These are phyloP conservation scores for Octonoba sinensis DNA, from an alignment of 2,888 invertebrate species.

Conservation along the genomic window DNA sequence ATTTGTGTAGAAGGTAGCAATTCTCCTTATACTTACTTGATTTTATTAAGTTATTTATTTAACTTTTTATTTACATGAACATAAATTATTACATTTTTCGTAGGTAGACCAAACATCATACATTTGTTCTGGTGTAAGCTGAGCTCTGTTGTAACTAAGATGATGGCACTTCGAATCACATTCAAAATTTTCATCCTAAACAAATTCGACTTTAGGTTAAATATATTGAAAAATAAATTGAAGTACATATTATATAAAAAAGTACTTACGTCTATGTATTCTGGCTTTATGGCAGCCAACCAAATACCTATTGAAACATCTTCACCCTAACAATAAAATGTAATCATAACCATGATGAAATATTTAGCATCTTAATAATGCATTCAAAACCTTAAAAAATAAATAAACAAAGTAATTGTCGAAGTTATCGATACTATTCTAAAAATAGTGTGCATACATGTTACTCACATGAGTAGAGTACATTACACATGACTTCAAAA, in stretches of 20 bases:
- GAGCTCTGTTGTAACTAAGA: constrained; percentile 55
- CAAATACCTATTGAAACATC: constrained; percentile 72
- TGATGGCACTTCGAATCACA: constrained; percentile 34
- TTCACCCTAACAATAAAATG: constrained; percentile 68
- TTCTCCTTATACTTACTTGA: too few species aligned
- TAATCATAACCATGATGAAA: neutral
- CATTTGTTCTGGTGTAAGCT: constrained; percentile 20
- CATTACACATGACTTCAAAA: too few species aligned
- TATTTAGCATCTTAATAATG: neutral
- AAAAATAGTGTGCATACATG: too few species aligned
- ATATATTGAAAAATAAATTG: neutral
- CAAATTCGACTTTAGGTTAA: neutral
- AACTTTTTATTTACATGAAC: constrained; percentile 20
- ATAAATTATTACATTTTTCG: constrained; percentile 47
- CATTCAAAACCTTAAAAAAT: too few species aligned
- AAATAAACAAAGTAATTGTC: too few species aligned
- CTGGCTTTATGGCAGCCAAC: constrained; percentile 69
- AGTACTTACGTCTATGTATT: constrained; percentile 67
- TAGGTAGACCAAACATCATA: constrained; percentile 26
- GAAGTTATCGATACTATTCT: too few species aligned
- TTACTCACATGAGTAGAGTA: too few species aligned
- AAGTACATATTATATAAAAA: neutral
- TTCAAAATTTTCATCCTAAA: constrained; percentile 56
- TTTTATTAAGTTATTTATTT: too few species aligned
- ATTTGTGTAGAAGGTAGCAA: too few species aligned